Percentiles rank a stretch among this genome's conserved stretches.
phyloP scores from a whole-genome alignment of 2,888 invertebrate genomes.

The Eugnorisma glareosa region DNA sequence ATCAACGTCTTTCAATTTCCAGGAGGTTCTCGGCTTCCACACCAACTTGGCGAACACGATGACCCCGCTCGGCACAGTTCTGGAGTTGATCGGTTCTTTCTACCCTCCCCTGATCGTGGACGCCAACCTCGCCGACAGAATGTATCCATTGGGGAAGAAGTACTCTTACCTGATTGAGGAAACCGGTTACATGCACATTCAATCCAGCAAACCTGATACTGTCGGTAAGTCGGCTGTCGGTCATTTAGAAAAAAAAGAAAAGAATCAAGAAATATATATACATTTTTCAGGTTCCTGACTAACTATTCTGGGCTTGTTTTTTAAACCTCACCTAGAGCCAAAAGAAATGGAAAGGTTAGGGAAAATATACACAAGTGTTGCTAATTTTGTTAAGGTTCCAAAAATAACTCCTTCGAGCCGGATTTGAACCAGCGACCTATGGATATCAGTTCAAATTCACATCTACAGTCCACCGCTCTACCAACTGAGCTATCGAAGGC shows the following conservation, averaged over 20 bases:
- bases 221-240: conserved; percentile 68
- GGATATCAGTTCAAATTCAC: conserved; percentile 80
- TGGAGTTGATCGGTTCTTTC: conserved; percentile 86
- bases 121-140: conserved; percentile 70
- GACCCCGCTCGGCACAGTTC: conserved; percentile 63
- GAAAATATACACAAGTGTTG: too few species aligned
- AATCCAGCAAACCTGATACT: conserved; percentile 97
- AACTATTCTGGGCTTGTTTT: neutral
- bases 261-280: neutral
- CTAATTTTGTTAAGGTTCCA: too few species aligned
- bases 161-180: conserved; percentile 74
- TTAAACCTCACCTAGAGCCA: neutral
- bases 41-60: conserved; percentile 91
- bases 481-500: conserved; percentile 90
- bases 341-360: neutral
- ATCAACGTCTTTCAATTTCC: conserved; percentile 52
- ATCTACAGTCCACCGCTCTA: conserved; percentile 86
- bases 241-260: neutral
- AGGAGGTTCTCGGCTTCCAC: conserved; percentile 89
- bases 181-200: conserved; percentile 92
- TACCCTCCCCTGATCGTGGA: conserved; percentile 91
- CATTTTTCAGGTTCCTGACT: neutral
- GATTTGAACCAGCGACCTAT: conserved; percentile 92
- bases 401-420: conserved; percentile 92
- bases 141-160: conserved; percentile 75